phyloP scores from a whole-genome alignment of 2,113 vertebrate species.

The Alces alces region DNA sequence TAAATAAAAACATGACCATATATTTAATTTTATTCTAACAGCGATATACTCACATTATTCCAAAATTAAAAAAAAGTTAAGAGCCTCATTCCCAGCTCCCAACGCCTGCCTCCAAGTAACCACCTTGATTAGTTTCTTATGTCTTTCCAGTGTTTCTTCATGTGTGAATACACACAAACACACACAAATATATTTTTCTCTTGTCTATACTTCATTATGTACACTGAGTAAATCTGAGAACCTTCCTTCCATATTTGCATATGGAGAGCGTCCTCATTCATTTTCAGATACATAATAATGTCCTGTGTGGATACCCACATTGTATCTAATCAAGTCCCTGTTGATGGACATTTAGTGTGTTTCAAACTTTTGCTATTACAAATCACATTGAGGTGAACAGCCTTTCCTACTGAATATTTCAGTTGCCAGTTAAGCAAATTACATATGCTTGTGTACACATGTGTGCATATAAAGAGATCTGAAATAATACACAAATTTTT shows the following conservation, averaged over 20 bases:
- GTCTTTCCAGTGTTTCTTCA: not conserved
- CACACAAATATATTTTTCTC: not conserved
- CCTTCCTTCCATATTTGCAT: not conserved
- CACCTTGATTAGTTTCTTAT: not conserved
- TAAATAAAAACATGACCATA: not conserved
- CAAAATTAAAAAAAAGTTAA: not conserved
- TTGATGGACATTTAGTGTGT: not conserved
- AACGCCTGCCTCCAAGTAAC: not conserved
- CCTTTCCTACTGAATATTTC: not conserved
- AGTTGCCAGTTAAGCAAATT: not conserved
- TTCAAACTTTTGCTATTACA: not conserved
- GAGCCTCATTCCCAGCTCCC: not conserved
- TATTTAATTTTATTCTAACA: not conserved
- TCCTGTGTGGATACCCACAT: not conserved
- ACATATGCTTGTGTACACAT: not conserved
- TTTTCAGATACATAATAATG: not conserved
- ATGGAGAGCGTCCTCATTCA: not conserved
- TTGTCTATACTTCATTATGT: not conserved
- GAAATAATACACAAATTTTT: not conserved
- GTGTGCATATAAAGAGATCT: not conserved
- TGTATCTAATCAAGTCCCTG: not conserved
- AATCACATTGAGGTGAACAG: not conserved
- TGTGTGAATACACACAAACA: not conserved
- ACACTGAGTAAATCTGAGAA: not conserved
- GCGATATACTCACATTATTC: not conserved